A percentile compares a stretch with the other conserved stretches of the same genome.
Evolutionary conservation across 2,888 invertebrate genomes (phyloP).

Genomic region (Drosophila mimetica): DNA sequence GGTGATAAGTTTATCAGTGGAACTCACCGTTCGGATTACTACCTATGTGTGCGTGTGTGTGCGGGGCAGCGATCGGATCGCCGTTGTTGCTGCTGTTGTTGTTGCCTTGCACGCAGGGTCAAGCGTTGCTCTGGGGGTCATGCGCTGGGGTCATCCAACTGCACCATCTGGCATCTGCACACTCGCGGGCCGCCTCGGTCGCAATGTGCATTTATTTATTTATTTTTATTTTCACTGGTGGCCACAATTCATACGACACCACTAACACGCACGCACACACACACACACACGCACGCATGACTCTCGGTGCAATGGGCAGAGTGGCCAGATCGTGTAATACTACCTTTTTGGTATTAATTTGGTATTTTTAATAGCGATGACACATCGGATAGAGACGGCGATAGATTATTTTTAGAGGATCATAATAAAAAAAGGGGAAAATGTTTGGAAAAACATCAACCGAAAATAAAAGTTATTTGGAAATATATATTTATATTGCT

Average conservation of each 20-base stretch:
- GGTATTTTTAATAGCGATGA: too few species aligned
- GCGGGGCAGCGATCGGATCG: constrained; percentile 10
- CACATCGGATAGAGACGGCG: too few species aligned
- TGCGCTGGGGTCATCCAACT: constrained; percentile 56
- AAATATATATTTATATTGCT: too few species aligned
- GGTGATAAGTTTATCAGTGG: constrained; percentile 68
- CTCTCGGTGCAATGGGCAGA: background rate
- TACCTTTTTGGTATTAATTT: too few species aligned
- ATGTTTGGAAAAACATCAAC: too few species aligned
- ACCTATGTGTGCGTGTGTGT: constrained; percentile 29
- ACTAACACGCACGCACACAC: constrained; percentile 42
- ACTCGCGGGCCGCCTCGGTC: constrained; percentile 29
- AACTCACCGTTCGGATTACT: constrained; percentile 54
- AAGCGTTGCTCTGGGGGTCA: background rate
- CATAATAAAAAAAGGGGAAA: too few species aligned
- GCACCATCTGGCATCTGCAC: constrained; percentile 57
- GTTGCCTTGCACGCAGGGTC: constrained; percentile 1
- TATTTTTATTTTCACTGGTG: constrained; percentile 54
- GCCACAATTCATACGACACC: constrained; percentile 42
- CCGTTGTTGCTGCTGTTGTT: constrained; percentile 3
- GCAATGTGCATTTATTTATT: constrained; percentile 65
- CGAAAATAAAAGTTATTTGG: too few species aligned
- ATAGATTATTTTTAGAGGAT: too few species aligned
- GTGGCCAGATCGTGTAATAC: too few species aligned
- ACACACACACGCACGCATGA: constrained; percentile 23